Conservation (phyloP, 2,113 vertebrate species). For the Anoplopoma fimbria region DNA sequence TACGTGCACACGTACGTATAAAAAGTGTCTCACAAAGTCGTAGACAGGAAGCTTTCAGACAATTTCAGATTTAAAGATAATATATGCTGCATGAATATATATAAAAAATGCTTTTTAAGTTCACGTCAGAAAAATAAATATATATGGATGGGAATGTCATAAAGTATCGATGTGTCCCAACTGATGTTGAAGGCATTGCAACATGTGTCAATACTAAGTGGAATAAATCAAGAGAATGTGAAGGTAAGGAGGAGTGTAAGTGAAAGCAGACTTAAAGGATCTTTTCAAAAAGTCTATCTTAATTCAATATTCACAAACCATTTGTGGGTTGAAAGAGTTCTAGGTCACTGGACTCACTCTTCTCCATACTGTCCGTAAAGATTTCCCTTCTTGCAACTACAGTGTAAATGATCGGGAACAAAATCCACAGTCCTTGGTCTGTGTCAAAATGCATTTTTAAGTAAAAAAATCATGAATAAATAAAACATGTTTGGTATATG, state of each 20-base stretch:
- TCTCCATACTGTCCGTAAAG: background rate
- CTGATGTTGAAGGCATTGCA: background rate
- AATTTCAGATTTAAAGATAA: background rate
- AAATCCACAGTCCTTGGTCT: background rate
- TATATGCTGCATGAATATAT: background rate
- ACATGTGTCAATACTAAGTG: background rate
- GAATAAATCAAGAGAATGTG: background rate
- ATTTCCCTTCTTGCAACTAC: background rate
- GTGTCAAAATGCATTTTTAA: background rate
- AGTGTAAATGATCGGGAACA: background rate
- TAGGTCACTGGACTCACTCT: background rate
- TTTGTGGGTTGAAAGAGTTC: background rate
- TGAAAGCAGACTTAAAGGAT: background rate
- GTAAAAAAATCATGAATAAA: background rate
- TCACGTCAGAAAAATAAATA: background rate
- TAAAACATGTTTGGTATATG: background rate
- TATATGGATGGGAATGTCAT: background rate
- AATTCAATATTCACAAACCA: background rate
- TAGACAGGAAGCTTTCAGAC: background rate
- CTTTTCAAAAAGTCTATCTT: background rate
- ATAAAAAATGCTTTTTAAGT: background rate
- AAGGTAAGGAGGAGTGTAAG: background rate
- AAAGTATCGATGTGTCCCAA: background rate
- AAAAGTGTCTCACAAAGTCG: background rate
- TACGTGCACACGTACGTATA: conserved; percentile 55